A percentile compares a stretch with the other conserved stretches of the same genome.
Conservation (phyloP, 1,140 invertebrate genomes). For the Oscheius sp. region DNA sequence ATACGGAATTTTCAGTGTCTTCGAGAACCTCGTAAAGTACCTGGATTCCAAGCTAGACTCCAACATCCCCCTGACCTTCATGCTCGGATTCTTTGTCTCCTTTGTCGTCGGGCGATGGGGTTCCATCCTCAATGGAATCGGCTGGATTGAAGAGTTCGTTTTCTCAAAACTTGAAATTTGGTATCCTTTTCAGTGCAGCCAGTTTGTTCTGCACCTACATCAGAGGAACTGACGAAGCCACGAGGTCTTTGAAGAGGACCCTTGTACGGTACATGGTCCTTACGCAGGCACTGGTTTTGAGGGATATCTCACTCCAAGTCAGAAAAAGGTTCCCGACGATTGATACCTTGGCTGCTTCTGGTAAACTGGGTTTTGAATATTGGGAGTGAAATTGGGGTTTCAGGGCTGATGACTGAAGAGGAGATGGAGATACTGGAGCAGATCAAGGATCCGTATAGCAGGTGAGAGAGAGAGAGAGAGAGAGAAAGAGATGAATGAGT, state of each 20-base stretch:
- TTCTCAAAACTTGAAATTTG: background rate
- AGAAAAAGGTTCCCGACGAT: slow-evolving; percentile 34
- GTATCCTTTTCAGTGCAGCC: slow-evolving; percentile 16
- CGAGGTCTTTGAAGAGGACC: slow-evolving; percentile 32
- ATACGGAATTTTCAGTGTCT: slow-evolving; percentile 44
- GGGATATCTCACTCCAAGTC: slow-evolving; percentile 56
- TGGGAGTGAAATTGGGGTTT: background rate
- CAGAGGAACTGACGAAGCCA: slow-evolving; percentile 26
- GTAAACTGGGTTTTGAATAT: slow-evolving; percentile 23
- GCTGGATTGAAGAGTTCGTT: slow-evolving; percentile 57
- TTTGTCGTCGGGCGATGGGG: slow-evolving; percentile 53
- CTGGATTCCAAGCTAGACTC: slow-evolving; percentile 62
- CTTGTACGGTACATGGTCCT: slow-evolving; percentile 37
- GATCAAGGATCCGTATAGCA: slow-evolving; percentile 27
- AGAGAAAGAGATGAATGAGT: too few relatives aligned
- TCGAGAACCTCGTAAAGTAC: slow-evolving; percentile 61
- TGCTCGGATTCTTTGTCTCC: slow-evolving; percentile 60
- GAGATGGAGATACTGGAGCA: slow-evolving; percentile 33
- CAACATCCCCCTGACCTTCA: slow-evolving; percentile 62
- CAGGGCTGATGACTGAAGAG: slow-evolving; percentile 30
- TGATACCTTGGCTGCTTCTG: slow-evolving; percentile 24
- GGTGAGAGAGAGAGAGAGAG: background rate
- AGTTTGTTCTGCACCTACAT: slow-evolving; percentile 38
- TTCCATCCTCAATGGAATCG: slow-evolving; percentile 51
- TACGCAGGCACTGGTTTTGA: slow-evolving; percentile 38